phyloP scores from a whole-genome alignment of 2,797 vertebrate genomes.

The Threskiornis aethiopicus region DNA sequence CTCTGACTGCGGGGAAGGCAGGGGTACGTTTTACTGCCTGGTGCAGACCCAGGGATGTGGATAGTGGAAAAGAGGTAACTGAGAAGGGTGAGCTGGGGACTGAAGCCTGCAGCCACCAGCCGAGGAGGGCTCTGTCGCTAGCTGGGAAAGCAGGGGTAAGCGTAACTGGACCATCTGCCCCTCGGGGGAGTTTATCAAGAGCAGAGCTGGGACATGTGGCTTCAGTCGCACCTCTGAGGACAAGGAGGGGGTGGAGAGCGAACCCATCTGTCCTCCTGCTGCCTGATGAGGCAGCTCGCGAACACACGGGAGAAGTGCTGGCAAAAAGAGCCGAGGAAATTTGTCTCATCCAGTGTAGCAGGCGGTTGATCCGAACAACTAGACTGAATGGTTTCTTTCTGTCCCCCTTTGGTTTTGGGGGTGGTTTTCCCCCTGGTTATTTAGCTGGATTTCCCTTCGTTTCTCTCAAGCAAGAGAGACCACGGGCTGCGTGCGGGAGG shows the following conservation, averaged over 20 bases:
- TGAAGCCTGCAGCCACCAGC: neutral
- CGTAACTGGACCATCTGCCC: neutral
- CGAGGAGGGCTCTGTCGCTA: neutral
- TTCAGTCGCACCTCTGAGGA: slow-evolving; percentile 17
- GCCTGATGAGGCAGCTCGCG: neutral
- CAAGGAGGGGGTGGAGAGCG: neutral
- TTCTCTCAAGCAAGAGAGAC: neutral
- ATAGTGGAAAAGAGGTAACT: neutral
- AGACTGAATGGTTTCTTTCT: neutral
- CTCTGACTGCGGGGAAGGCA: neutral
- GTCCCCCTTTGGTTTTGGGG: neutral
- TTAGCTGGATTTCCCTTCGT: neutral
- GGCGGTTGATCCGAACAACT: neutral
- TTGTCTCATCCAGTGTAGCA: neutral
- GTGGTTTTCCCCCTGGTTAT: neutral
- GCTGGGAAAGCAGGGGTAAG: neutral
- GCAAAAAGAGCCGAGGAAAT: neutral
- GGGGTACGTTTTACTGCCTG: neutral
- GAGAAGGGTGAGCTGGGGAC: neutral
- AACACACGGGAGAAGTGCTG: neutral
- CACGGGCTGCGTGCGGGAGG: neutral
- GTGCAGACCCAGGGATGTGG: neutral
- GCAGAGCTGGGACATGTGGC: neutral
- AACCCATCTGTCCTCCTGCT: slow-evolving; percentile 25
- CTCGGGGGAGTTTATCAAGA: neutral